phyloP scores from a whole-genome alignment of 2,113 vertebrate species.

The Rhombomys opimus region DNA sequence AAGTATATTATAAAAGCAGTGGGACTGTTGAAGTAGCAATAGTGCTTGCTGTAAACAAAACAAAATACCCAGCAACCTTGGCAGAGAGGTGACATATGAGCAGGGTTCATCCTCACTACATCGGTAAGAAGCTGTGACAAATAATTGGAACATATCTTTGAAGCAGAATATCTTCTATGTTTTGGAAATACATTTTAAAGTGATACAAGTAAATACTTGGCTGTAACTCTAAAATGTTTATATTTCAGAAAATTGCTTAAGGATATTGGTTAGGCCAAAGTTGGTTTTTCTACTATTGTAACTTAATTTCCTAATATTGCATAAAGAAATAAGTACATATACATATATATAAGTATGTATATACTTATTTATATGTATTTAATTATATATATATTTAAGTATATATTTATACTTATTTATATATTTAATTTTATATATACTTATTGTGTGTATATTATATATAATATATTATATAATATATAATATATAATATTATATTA shows the following conservation, averaged over 20 bases:
- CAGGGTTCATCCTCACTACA: not conserved
- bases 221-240: not conserved
- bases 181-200: conserved; percentile 33
- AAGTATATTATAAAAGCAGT: not conserved
- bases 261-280: not conserved
- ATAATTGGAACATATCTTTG: not conserved
- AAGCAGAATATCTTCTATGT: not conserved
- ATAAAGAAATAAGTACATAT: not conserved
- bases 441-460: too few relatives aligned
- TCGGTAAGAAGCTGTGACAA: conserved; percentile 2
- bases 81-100: not conserved
- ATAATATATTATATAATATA: too few relatives aligned
- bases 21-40: not conserved
- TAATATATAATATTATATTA: too few relatives aligned
- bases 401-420: too few relatives aligned
- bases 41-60: not conserved
- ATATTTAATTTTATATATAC: too few relatives aligned
- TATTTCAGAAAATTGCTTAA: not conserved
- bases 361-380: too few relatives aligned
- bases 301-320: conserved; percentile 2
- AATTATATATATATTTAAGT: too few relatives aligned
- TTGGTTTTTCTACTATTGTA: conserved; percentile 17
- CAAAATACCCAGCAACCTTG: not conserved
- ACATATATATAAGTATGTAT: not conserved
- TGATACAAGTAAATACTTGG: not conserved